A percentile compares a stretch with the other conserved stretches of the same genome.
phyloP scores from a whole-genome alignment of 2,888 invertebrate species.

The Hedychridium roseum region DNA sequence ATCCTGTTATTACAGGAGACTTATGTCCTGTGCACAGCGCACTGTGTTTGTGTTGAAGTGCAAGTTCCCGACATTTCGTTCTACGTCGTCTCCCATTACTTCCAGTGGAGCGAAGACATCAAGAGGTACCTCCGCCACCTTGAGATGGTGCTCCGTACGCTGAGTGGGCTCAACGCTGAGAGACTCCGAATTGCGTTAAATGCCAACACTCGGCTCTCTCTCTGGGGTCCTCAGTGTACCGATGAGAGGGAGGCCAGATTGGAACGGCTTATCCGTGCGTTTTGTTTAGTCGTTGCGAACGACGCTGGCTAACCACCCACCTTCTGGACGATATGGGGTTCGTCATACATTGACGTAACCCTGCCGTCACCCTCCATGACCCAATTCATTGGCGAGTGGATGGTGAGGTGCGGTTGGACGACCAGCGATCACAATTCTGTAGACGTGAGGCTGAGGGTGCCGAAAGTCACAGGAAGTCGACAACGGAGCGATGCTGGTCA shows the following conservation, averaged over 20 bases:
- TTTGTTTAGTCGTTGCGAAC: conserved; percentile 8
- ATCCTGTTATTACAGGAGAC: conserved; percentile 20
- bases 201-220: conserved; percentile 9
- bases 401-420: conserved; percentile 10
- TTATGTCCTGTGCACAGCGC: conserved; percentile 9
- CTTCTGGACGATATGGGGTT: conserved; percentile 10
- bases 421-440: conserved; percentile 14
- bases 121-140: conserved; percentile 19
- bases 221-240: conserved; percentile 11
- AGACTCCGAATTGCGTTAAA: conserved; percentile 13
- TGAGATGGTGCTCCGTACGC: conserved; percentile 12
- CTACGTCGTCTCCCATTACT: conserved; percentile 21
- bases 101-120: conserved; percentile 15
- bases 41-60: conserved; percentile 17
- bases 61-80: conserved; percentile 15
- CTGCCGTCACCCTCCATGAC: conserved; percentile 11
- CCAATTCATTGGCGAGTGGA: conserved; percentile 13
- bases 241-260: conserved; percentile 1
- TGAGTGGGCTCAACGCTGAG: conserved; percentile 21
- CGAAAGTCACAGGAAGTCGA: not conserved
- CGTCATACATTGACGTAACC: conserved; percentile 25
- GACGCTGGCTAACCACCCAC: conserved; percentile 10
- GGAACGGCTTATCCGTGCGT: conserved; percentile 10
- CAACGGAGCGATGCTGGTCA: not conserved
- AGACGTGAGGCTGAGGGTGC: conserved; percentile 8